These are phyloP conservation scores for Leptinotarsa tumamoca DNA, from an alignment of 2,888 invertebrate species.

Conservation along the genomic window DNA sequence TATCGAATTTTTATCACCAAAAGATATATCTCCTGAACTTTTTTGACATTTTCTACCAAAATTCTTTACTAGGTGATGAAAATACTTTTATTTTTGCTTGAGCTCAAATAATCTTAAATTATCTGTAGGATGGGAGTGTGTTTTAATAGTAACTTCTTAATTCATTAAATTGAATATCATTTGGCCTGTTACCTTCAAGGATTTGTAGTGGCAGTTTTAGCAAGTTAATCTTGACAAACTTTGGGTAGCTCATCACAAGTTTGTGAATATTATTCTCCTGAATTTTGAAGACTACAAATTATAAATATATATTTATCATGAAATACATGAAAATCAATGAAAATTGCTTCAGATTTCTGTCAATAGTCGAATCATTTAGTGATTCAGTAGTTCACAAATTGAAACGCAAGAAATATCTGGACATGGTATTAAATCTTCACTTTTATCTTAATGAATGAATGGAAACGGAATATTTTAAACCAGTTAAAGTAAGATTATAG, in stretches of 20 bases:
- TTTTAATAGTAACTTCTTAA: neutral
- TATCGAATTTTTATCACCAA: too few species aligned
- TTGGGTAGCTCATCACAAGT: neutral
- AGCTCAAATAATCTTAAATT: too few species aligned
- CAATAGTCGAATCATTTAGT: constrained; percentile 15
- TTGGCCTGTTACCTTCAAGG: neutral
- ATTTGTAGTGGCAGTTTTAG: neutral
- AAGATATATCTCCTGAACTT: too few species aligned
- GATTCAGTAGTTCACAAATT: constrained; percentile 9
- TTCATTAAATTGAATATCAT: neutral
- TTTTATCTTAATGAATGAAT: constrained; percentile 28
- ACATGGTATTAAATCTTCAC: constrained; percentile 15
- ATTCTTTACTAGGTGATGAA: too few species aligned
- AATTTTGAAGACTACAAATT: neutral
- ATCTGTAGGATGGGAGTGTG: too few species aligned
- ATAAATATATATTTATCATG: neutral
- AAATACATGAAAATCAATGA: neutral
- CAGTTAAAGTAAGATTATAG: constrained; percentile 27
- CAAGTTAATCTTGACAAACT: neutral
- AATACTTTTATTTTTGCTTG: too few species aligned
- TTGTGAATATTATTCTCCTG: neutral
- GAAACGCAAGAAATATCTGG: neutral
- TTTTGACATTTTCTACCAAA: too few species aligned
- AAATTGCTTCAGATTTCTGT: constrained; percentile 6
- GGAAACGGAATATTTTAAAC: constrained; percentile 30